These are phyloP conservation scores for Drosophila truncata DNA, from an alignment of 1,140 invertebrate species.

Conservation along the genomic window DNA sequence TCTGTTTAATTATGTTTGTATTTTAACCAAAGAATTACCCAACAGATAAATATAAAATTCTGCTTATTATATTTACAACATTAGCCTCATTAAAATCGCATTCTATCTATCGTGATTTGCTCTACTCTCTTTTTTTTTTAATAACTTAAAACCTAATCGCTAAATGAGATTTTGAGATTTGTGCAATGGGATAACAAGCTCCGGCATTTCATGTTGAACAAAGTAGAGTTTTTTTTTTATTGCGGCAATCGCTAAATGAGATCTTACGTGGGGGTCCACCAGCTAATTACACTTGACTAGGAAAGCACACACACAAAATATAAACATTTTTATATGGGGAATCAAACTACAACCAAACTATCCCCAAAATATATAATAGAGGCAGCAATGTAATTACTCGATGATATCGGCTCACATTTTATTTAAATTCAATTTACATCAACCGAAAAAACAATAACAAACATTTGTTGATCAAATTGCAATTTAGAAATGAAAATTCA, in stretches of 20 bases:
- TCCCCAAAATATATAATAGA: neutral
- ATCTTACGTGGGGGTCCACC: constrained; percentile 49
- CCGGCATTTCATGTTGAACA: constrained; percentile 35
- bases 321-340: neutral
- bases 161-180: constrained; percentile 50
- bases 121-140: constrained; percentile 1
- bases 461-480: constrained; percentile 80
- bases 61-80: neutral
- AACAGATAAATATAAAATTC: neutral
- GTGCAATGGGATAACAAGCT: constrained; percentile 22
- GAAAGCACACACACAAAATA: constrained; percentile 17
- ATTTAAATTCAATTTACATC: constrained; percentile 83
- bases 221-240: constrained; percentile 27
- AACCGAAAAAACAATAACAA: constrained; percentile 68
- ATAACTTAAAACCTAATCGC: constrained; percentile 43
- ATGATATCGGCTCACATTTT: constrained; percentile 71
- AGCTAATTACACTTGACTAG: constrained; percentile 40
- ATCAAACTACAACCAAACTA: constrained; percentile 3
- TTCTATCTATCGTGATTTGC: constrained; percentile 7
- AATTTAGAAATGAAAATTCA: constrained; percentile 76
- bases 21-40: neutral
- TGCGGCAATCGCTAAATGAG: constrained; percentile 45
- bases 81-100: constrained; percentile 19
- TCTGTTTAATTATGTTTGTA: neutral
- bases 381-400: constrained; percentile 67